Conservation (phyloP, 2,888 invertebrate genomes). For the Glyphotaelius pellucidus region DNA sequence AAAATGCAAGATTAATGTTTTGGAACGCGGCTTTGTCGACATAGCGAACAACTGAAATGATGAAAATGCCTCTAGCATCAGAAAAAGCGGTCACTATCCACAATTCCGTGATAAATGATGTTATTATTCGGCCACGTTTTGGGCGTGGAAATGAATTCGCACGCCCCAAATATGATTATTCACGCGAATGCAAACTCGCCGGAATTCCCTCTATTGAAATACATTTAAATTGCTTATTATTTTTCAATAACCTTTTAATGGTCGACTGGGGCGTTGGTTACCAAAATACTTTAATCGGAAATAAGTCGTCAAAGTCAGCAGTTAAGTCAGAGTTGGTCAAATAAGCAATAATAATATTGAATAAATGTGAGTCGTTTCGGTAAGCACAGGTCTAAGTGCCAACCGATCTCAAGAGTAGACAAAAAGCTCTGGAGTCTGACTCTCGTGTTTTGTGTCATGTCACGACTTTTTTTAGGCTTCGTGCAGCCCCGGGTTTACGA, state of each 20-base stretch:
- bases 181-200: not conserved
- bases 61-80: not conserved
- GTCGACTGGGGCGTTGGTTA: not conserved
- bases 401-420: not conserved
- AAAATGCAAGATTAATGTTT: not conserved
- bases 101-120: not conserved
- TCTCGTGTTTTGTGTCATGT: not conserved
- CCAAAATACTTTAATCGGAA: conserved; percentile 2
- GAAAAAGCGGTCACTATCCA: not conserved
- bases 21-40: not conserved
- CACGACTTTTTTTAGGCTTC: not conserved
- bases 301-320: not conserved
- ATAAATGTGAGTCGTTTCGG: not conserved
- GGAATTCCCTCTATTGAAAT: not conserved
- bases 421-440: not conserved
- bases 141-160: not conserved
- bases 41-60: not conserved
- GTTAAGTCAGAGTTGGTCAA: not conserved
- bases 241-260: not conserved
- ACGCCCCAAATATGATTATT: not conserved
- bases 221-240: conserved; percentile 2
- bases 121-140: not conserved
- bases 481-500: too few relatives aligned
- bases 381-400: not conserved
- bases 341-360: not conserved